Base-by-base conservation (phyloP, 2,113 vertebrate genomes). In the Pseudorasbora parva region DNA sequence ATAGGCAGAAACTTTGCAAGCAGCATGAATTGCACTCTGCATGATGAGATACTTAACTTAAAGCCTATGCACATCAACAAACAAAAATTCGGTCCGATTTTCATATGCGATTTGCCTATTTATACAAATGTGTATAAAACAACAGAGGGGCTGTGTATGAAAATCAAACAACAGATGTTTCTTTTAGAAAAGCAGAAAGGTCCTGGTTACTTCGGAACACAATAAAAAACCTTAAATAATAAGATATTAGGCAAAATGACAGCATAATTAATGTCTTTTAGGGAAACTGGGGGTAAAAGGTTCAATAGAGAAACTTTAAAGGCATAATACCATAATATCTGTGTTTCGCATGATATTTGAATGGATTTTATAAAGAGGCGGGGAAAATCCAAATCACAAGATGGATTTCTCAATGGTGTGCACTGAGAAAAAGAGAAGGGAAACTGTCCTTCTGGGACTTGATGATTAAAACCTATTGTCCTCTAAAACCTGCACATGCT, bases 401-500 rank as follows among this genome's bases (percentile, higher is more conserved):
- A 49, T 33, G 45, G 1, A 30, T 54, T 74, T 74, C 15, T 41
- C 27, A 76, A 37, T 59, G 6, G 2, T 17, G 30, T 43, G 30
- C 27, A 23, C 21, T 14, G 19, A 77, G 10, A 33, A 59, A n/a
- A 25, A 68, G 33, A 68, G 17, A 74, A 8, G 73, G 27, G 59
- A 59, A 77, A 57, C 33, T 37, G 19, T 15, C 7, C 75, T 43
- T 77, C 30, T 43, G 8, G 23, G 30, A 23, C 15, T 14, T 14
- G 75, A 8, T 1, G 10, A 77, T 77, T 77, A 77, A 43, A 75
- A 33, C 47, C 25, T 33, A 54, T 75, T 54, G 49, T 75, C 49
- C 3, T 8, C 12, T 75, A 21, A 51, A 54, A 54, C 72, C 25
- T 51, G 15, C 51, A 57, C 8, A 41, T 41, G 74, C 30, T 77